Evolutionary conservation across 2,888 invertebrate species (phyloP).

Genomic region (Nephrotoma flavescens): DNA sequence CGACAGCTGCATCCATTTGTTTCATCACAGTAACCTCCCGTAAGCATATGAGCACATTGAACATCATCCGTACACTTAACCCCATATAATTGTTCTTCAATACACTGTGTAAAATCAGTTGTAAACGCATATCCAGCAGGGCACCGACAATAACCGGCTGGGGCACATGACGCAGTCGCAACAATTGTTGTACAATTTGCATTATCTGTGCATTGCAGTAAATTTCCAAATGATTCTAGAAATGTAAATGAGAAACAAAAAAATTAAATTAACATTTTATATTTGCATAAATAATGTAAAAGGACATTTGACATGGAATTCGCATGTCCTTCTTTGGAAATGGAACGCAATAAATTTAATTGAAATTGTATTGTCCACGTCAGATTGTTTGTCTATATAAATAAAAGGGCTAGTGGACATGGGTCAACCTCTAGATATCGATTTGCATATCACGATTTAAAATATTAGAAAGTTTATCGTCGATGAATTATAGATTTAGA

Average conservation of each 20-base stretch:
- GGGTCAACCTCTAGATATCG: too few relatives aligned
- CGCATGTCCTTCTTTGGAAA: not conserved
- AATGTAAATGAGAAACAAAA: not conserved
- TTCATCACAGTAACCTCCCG: slow-evolving; percentile 29
- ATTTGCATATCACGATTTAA: too few relatives aligned
- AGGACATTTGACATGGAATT: not conserved
- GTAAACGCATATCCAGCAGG: slow-evolving; percentile 25
- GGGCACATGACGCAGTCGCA: slow-evolving; percentile 21
- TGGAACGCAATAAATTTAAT: not conserved
- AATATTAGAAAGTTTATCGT: too few relatives aligned
- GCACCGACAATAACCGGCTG: slow-evolving; percentile 21
- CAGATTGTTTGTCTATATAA: too few relatives aligned
- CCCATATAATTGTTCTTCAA: slow-evolving; percentile 27
- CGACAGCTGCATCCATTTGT: slow-evolving; percentile 31
- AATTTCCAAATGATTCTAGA: not conserved
- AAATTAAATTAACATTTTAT: not conserved
- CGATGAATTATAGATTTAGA: too few relatives aligned
- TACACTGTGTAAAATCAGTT: slow-evolving; percentile 13
- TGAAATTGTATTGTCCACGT: too few relatives aligned
- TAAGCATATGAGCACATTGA: slow-evolving; percentile 34
- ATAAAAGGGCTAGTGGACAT: too few relatives aligned
- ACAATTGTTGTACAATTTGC: slow-evolving; percentile 23
- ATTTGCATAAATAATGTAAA: not conserved
- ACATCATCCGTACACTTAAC: slow-evolving; percentile 27
- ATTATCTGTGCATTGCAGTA: slow-evolving; percentile 23